Conservation (phyloP, 2,888 invertebrate genomes). For the Hydroisotoma schaefferi region DNA sequence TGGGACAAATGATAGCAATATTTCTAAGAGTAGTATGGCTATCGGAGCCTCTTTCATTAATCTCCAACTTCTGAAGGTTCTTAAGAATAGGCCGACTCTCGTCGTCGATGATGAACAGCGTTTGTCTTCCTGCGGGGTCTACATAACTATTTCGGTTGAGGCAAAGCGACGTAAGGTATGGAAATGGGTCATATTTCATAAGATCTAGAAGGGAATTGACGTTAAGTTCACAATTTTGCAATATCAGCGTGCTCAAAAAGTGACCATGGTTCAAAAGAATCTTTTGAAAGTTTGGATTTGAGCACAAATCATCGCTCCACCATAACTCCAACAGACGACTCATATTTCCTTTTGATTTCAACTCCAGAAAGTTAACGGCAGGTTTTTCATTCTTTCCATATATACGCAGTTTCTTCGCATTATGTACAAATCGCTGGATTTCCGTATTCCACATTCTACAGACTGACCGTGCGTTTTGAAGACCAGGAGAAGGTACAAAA, state of each 20-base stretch:
- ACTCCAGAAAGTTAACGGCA: not conserved
- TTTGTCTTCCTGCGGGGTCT: not conserved
- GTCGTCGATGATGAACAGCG: not conserved
- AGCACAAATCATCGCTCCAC: not conserved
- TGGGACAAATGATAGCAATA: conserved; percentile 7
- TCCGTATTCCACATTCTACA: not conserved
- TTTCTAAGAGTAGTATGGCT: not conserved
- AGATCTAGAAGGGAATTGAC: conserved; percentile 3
- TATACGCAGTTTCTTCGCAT: not conserved
- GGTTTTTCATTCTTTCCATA: not conserved
- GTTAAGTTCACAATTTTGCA: conserved; percentile 1
- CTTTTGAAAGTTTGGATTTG: conserved; percentile 5
- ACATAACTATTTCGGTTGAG: not conserved
- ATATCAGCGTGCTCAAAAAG: not conserved
- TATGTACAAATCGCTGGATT: not conserved
- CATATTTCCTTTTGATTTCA: not conserved
- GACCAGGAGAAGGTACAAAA: not conserved
- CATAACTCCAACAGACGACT: not conserved
- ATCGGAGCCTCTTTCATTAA: conserved; percentile 7
- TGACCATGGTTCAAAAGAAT: not conserved
- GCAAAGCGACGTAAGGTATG: not conserved
- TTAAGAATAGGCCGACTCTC: not conserved
- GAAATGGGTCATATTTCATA: not conserved
- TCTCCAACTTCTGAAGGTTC: not conserved
- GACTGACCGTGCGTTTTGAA: not conserved